These are phyloP conservation scores for Plectropomus leopardus DNA, from an alignment of 2,113 vertebrate species.

Conservation along the genomic window DNA sequence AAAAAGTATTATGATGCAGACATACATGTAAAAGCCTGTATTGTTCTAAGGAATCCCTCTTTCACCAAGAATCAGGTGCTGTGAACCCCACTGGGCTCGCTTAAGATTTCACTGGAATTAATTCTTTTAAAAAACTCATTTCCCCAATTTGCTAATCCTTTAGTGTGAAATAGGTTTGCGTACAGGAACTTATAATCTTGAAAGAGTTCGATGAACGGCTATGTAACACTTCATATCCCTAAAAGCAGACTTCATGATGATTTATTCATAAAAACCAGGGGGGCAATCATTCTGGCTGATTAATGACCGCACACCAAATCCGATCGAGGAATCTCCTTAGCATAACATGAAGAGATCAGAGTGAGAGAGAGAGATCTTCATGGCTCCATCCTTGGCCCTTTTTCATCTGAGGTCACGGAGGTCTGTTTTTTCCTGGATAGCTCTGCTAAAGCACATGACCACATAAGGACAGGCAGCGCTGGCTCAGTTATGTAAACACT, in stretches of 20 bases:
- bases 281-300: conserved; percentile 24
- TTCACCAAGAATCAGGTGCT: not conserved
- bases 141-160: conserved; percentile 51
- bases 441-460: conserved; percentile 79
- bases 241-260: conserved; percentile 24
- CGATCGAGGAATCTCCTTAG: conserved; percentile 33
- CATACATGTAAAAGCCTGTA: not conserved
- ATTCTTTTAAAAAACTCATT: conserved; percentile 26
- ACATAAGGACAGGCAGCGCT: conserved; percentile 85
- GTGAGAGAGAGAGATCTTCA: conserved; percentile 41
- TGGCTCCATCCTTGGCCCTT: conserved; percentile 61
- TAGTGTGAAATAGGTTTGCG: conserved; percentile 52
- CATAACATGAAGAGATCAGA: not conserved
- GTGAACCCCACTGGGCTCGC: not conserved
- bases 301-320: conserved; percentile 23
- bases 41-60: not conserved
- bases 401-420: conserved; percentile 64
- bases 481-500: conserved; percentile 82
- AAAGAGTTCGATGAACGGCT: conserved; percentile 17
- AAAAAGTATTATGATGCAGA: conserved; percentile 2
- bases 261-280: conserved; percentile 39
- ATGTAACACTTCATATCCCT: not conserved
- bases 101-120: conserved; percentile 15
- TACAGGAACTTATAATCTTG: conserved; percentile 26
- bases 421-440: conserved; percentile 74